phyloP scores from a whole-genome alignment of 2,797 vertebrate species.

The Eurystomus glaucurus region DNA sequence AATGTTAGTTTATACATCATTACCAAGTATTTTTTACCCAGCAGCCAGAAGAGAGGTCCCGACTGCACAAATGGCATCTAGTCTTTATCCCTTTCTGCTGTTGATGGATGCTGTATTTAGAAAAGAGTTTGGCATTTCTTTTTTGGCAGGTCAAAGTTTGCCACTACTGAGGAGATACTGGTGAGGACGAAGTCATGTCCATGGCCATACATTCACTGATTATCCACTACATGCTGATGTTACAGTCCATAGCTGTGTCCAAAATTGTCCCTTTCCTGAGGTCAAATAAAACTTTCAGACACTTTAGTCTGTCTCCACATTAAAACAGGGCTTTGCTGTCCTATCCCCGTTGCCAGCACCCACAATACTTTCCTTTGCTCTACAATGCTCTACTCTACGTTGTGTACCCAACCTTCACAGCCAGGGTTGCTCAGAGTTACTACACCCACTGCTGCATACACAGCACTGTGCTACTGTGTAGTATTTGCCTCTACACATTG shows the following conservation, averaged over 20 bases:
- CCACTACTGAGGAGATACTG: no score
- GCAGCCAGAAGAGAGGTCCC: not conserved
- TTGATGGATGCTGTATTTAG: not conserved
- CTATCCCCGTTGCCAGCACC: no score
- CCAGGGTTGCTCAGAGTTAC: not conserved
- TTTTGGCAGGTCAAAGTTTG: not conserved
- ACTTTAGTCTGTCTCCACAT: no score
- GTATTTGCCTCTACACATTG: not conserved
- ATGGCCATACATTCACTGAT: no score
- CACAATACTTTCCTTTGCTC: no score
- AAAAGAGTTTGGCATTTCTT: not conserved
- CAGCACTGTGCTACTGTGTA: not conserved
- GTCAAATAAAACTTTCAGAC: no score
- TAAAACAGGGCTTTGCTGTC: no score
- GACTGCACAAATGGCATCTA: not conserved
- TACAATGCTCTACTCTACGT: fast-evolving
- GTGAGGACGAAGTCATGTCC: no score
- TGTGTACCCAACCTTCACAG: fast-evolving
- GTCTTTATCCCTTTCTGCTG: not conserved
- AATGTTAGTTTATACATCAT: not conserved
- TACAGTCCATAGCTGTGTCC: no score
- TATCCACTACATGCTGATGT: no score
- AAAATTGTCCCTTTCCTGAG: no score
- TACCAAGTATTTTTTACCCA: not conserved
- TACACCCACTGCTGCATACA: not conserved